Evolutionary conservation across 92 coral and sea anemone genomes (phyloP), one percentile per base, ranked within the genome.

Genomic region (Parazoanthus atlanticus): DNA sequence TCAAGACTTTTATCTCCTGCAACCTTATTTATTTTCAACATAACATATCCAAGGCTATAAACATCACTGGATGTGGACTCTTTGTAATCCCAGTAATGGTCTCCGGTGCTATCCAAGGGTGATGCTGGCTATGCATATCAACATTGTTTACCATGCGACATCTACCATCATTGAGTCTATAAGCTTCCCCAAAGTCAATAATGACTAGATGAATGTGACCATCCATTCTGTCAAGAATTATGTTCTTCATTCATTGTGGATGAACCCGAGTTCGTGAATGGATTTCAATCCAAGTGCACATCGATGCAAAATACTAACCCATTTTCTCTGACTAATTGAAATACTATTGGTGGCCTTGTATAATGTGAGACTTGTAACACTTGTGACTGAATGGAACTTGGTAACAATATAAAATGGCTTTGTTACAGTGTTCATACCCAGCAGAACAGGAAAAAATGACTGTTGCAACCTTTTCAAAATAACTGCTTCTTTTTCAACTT

Each of bases 201-300:
- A 89, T 89, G 83, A 89, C 64, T 19, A 89, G 91, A 30, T 82
- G 88, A 26, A 43, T 43, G 54, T 89, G 89, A 33, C 91, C 89
- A 89, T 89, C 65, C 16, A 89, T 8, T 76, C 49, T 89, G 32
- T 89, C 92, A 49, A 89, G 88, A n/a, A 89, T 66, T 12, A 90
- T 85, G 32, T 90, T 90, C 56, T 89, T 85, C 31, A 76, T 13
- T 85, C 90, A 90, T 90, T 90, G 73, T 90, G 92, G 32, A 90
- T 40, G 36, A 85, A 49, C n/a, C 92, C 92, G 15, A 76, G 19
- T 21, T 86, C 61, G 52, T 90, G 92, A 32, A 90, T 90, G 64
- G 92, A 90, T 64, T 90, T 38, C 1, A 86, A 36, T 28, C 76
- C 90, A 78, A 56, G 36, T 2, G 81, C 87, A 90, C 92, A 86